Conservation (phyloP, 2,888 invertebrate genomes). For the Ochropleura plecta region DNA sequence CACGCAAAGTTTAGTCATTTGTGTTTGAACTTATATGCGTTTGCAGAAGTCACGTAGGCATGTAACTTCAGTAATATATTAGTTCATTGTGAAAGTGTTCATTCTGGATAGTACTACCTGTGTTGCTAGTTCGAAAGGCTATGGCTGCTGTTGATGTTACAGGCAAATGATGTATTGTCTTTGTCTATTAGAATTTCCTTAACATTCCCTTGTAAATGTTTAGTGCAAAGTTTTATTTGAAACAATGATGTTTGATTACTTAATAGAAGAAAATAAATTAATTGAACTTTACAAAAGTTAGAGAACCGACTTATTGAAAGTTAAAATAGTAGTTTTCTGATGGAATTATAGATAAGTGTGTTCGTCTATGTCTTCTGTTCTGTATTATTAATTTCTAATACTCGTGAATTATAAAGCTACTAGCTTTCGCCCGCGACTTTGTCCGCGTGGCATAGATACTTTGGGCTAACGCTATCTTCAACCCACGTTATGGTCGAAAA, state of each 20-base stretch:
- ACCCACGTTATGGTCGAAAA: too few species aligned
- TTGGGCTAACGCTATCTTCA: too few species aligned
- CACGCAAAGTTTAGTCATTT: not conserved
- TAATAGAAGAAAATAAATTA: not conserved
- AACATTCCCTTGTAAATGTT: not conserved
- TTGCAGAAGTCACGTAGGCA: not conserved
- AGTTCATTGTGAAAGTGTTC: not conserved
- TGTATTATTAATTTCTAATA: conserved; percentile 34
- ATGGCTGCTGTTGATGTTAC: not conserved
- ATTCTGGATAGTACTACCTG: not conserved
- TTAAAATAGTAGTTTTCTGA: conserved; percentile 34
- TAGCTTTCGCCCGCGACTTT: too few species aligned
- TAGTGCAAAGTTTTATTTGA: not conserved
- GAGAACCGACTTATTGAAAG: too few species aligned
- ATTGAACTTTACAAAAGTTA: too few species aligned
- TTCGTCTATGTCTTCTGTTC: not conserved
- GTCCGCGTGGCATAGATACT: too few species aligned
- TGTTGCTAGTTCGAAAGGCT: not conserved
- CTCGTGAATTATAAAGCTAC: conserved; percentile 26
- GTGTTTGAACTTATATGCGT: not conserved
- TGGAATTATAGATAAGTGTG: conserved; percentile 31
- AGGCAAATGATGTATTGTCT: not conserved
- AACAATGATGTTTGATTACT: not conserved
- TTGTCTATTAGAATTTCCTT: not conserved
- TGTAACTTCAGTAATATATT: not conserved